phyloP scores from a whole-genome alignment of 2,888 invertebrate species.

The Mamestra brassicae region DNA sequence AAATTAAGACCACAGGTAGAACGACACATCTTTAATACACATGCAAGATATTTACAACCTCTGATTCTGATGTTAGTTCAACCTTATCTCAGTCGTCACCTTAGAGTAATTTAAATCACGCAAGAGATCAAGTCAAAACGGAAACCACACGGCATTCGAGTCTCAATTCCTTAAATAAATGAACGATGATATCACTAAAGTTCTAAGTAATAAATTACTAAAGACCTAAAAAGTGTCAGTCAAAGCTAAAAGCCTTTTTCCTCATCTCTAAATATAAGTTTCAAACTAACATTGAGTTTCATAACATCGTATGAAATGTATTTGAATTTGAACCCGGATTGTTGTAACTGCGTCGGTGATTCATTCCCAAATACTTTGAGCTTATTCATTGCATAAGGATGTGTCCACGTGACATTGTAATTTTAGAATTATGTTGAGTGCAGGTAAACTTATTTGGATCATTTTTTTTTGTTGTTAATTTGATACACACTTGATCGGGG shows the following conservation, averaged over 20 bases:
- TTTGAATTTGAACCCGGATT: constrained; percentile 25
- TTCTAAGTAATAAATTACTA: constrained; percentile 4
- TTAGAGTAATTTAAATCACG: not conserved
- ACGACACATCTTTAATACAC: not conserved
- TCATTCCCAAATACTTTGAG: constrained; percentile 46
- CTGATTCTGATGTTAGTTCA: not conserved
- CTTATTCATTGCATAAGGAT: constrained; percentile 59
- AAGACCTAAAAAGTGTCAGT: not conserved
- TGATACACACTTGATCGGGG: no score
- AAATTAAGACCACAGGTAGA: constrained; percentile 7
- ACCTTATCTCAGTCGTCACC: not conserved
- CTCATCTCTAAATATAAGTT: not conserved
- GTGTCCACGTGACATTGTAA: constrained; percentile 53
- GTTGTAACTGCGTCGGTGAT: constrained; percentile 40
- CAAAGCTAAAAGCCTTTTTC: not conserved
- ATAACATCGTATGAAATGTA: constrained; percentile 4
- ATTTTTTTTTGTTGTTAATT: not conserved
- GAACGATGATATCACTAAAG: constrained; percentile 6
- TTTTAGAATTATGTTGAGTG: not conserved
- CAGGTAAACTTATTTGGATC: not conserved
- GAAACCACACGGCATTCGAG: constrained; percentile 2
- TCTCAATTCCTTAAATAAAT: not conserved
- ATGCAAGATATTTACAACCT: not conserved
- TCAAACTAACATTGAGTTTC: not conserved
- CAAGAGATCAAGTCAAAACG: not conserved